Evolutionary conservation across 1,140 invertebrate species (phyloP).

Genomic region (Lordiphosa clarofinis): DNA sequence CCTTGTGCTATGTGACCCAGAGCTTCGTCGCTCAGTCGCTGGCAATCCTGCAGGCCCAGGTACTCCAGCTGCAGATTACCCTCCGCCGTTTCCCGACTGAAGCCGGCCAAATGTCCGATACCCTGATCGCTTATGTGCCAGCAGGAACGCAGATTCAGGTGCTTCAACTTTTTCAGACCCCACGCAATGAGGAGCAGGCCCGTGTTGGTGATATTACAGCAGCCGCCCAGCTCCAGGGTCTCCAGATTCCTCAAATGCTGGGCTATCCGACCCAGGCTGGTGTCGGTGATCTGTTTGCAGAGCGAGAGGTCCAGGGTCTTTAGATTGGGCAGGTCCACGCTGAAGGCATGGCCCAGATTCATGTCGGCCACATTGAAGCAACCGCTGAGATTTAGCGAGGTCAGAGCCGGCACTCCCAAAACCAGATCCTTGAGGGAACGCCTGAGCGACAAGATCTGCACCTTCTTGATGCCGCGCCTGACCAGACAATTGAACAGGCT

Average conservation of each 20-base stretch:
- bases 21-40: slow-evolving; percentile 94
- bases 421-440: slow-evolving; percentile 93
- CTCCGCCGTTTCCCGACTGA: slow-evolving; percentile 83
- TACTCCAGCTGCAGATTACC: slow-evolving; percentile 89
- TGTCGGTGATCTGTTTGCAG: slow-evolving; percentile 96
- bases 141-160: slow-evolving; percentile 93
- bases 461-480: slow-evolving; percentile 90
- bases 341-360: slow-evolving; percentile 90
- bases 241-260: slow-evolving; percentile 93
- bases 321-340: slow-evolving; percentile 86
- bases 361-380: slow-evolving; percentile 94
- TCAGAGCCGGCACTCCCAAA: slow-evolving; percentile 90
- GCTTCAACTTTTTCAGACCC: slow-evolving; percentile 90
- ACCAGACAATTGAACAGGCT: slow-evolving; percentile 92
- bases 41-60: slow-evolving; percentile 95
- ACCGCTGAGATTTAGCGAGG: slow-evolving; percentile 93
- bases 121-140: slow-evolving; percentile 94
- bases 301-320: slow-evolving; percentile 92
- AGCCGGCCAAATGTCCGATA: slow-evolving; percentile 91
- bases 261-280: slow-evolving; percentile 89
- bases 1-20: slow-evolving; percentile 91
- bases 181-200: slow-evolving; percentile 91
- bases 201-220: slow-evolving; percentile 93
- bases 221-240: slow-evolving; percentile 93
- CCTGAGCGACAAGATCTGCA: slow-evolving; percentile 93